Base-by-base conservation (phyloP, 2,797 vertebrate genomes). In the Orestias chungarensis region DNA sequence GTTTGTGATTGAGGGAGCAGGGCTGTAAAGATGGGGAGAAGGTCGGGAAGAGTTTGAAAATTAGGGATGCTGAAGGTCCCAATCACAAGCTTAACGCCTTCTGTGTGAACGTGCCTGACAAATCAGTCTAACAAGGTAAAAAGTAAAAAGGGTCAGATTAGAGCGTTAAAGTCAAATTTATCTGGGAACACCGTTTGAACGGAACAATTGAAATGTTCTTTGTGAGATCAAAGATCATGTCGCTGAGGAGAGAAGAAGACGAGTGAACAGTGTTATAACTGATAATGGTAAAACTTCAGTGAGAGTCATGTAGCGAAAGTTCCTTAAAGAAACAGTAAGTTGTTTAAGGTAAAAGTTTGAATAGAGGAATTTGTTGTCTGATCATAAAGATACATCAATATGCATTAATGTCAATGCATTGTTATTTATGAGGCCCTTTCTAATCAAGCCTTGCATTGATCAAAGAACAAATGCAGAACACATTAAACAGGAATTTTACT, bases 121-220 rank as follows among this genome's bases (percentile, higher is more conserved):
- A 38, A 25, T 62, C 23, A 14, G 38, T 23, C 35, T n/a, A 40
- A 61, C 33, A 38, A 23, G 35, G 5, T 40, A 10, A 40, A 62
- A n/a, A n/a, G n/a, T n/a, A n/a, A n/a, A n/a, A n/a, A n/a, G 35
- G 38, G 59, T 62, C 40, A 62, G 55, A 35, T 40, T 40, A n/a
- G 35, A 62, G 35, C 20, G 40, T 62, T 38, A 62, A 38, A 61
- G 59, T 40, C 33, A n/a, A 1, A 62, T 62, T 62, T 38, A 38
- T 62, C 40, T 35, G 4, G 42, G 20, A 35, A 46, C 64, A 57
- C 64, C 64, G 69, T 68, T 65, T 61, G 68, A 67, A 55, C 10
- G 10, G 54, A 70, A 55, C 38, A 4, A 66, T 15, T 25, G 55
- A 40, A 76, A 62, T 62, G 59, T 40, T 62, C 59, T 40, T 33